Evolutionary conservation across 64 coral and sea anemone genomes (phyloP), one percentile per base, ranked within the genome.

Genomic region (Dendronephthya gigantea): DNA sequence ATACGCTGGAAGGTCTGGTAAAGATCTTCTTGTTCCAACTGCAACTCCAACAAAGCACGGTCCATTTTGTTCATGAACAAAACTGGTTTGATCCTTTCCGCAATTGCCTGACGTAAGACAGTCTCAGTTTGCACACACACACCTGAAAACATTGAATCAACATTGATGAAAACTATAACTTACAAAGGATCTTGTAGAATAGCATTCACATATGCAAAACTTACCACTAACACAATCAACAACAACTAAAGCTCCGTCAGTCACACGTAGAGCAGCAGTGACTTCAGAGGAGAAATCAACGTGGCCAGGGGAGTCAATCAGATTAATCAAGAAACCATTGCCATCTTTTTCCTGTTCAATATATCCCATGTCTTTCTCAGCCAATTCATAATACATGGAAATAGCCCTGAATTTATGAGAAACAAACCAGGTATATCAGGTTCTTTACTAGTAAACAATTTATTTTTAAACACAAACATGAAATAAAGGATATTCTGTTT

Each of bases 231-330:
- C 90, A 82, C 91, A 88, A 68, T 96, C 94, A 19, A 96, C 94
- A 0, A 96, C 94, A 51, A 96, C 94, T 39, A 96, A 86, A 39
- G 94, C 94, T 40, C 94, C 94, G 89, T 96, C 94, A 66, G 94
- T 96, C 2, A 96, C 94, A 90, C 94, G 94, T 1, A 96, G 51
- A 25, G 94, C 94, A 89, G 94, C 94, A 76, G 94, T 96, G 9
- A 96, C 94, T 74, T 96, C 94, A 59, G 94, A 96, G 32, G 94
- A 96, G 66, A 96, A 96, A 81, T 96, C 94, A n/a, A 96, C 94
- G 14, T 96, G 94, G 85, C 94, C 94, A 38, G 94, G 94, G 31
- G 94, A 96, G 41, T 96, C 94, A 82, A 96, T 96, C 48, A 96
- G 68, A 30, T 96, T 96, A 33, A 96, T 96, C 34, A 96, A 76